These are phyloP conservation scores for Gorsachius goisagi DNA, from an alignment of 2,113 vertebrate genomes.

Conservation along the genomic window DNA sequence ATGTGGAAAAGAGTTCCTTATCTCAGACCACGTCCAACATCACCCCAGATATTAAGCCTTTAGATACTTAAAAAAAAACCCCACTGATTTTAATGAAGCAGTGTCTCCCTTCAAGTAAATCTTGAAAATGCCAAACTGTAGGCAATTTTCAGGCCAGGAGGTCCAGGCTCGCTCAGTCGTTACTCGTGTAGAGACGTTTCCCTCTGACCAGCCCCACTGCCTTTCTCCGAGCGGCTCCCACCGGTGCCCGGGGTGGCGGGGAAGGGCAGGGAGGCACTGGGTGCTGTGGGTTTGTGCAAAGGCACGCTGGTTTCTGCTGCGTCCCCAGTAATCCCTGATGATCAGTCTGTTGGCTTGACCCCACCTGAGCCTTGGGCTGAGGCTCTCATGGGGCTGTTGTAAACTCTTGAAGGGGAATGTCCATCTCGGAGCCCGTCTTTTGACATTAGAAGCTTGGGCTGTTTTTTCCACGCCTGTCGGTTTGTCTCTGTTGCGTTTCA, in stretches of 20 bases:
- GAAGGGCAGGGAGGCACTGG: fast-evolving
- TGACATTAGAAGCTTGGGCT: neutral
- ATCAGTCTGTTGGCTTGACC: neutral
- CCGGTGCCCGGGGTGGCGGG: neutral
- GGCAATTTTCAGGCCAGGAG: neutral
- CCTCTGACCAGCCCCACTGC: neutral
- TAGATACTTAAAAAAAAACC: neutral
- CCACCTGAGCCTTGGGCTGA: neutral
- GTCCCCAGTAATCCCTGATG: neutral
- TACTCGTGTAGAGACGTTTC: neutral
- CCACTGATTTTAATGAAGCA: neutral
- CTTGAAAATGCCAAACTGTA: neutral
- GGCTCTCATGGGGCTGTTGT: neutral
- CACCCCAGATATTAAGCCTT: neutral
- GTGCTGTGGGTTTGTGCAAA: neutral
- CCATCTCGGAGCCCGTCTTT: neutral
- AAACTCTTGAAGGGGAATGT: fast-evolving
- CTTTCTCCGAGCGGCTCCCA: neutral
- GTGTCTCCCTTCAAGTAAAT: neutral
- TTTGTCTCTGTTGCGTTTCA: neutral
- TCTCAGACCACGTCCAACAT: neutral
- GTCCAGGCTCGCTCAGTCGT: neutral
- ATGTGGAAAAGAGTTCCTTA: neutral
- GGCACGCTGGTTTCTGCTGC: neutral
- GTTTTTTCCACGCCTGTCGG: neutral